A percentile compares a stretch with the other conserved stretches of the same genome.
Conservation (phyloP, 2,797 vertebrate species). For the Pempheris klunzingeri region DNA sequence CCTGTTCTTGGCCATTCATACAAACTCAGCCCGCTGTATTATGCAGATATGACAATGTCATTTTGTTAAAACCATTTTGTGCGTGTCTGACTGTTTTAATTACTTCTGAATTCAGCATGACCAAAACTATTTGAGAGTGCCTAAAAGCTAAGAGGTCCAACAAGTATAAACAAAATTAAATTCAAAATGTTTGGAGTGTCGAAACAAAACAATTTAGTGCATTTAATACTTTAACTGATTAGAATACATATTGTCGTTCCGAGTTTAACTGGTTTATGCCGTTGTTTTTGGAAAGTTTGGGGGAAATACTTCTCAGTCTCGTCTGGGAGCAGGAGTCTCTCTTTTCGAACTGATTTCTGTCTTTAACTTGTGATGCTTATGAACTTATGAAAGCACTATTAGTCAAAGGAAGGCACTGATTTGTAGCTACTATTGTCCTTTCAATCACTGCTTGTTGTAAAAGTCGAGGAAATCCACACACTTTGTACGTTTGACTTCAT, state of each 20-base stretch:
- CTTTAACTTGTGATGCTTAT: not conserved
- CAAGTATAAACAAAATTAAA: constrained; percentile 74
- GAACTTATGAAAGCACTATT: not conserved
- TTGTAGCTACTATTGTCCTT: not conserved
- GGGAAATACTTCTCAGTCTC: constrained; percentile 2
- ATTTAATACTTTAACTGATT: constrained; percentile 56
- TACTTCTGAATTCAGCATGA: constrained; percentile 86
- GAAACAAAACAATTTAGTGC: constrained; percentile 72
- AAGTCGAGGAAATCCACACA: constrained; percentile 7
- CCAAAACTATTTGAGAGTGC: constrained; percentile 79
- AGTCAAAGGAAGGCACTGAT: not conserved
- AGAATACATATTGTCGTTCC: constrained; percentile 44
- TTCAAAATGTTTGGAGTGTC: constrained; percentile 64
- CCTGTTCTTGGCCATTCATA: constrained; percentile 79
- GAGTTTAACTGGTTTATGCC: constrained; percentile 39
- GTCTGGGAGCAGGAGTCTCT: not conserved
- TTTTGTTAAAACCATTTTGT: constrained; percentile 76
- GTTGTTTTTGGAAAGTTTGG: constrained; percentile 49
- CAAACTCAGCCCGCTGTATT: constrained; percentile 81
- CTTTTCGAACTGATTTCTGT: not conserved
- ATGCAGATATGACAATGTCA: constrained; percentile 84
- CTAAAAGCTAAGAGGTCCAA: constrained; percentile 65
- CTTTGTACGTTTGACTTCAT: constrained; percentile 2
- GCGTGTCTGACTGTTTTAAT: constrained; percentile 84
- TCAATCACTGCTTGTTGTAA: not conserved